A percentile compares a stretch with the other conserved stretches of the same genome.
These are phyloP conservation scores for Metopia argyrocephala DNA, from an alignment of 2,888 invertebrate species.

Conservation along the genomic window DNA sequence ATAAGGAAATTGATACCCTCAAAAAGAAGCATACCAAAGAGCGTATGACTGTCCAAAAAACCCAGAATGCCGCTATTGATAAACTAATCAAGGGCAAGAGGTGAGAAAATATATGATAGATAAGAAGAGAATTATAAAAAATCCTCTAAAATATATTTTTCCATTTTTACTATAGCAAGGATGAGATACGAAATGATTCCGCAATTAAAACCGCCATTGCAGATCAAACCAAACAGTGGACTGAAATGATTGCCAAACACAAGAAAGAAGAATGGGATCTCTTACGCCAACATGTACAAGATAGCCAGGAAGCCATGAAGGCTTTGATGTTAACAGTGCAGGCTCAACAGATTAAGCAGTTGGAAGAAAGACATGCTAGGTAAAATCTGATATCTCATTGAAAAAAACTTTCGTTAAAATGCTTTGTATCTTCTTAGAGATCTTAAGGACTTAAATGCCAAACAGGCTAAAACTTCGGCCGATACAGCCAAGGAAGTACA, in stretches of 20 bases:
- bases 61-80: slow-evolving; percentile 93
- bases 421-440: slow-evolving; percentile 81
- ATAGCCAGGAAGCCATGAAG: slow-evolving; percentile 86
- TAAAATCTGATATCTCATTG: slow-evolving; percentile 64
- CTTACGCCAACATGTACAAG: slow-evolving; percentile 89
- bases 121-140: neutral
- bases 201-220: slow-evolving; percentile 89
- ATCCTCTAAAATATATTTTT: neutral
- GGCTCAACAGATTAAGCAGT: slow-evolving; percentile 90
- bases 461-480: slow-evolving; percentile 97
- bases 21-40: slow-evolving; percentile 97
- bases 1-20: slow-evolving; percentile 95
- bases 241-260: slow-evolving; percentile 91
- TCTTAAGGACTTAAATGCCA: slow-evolving; percentile 95
- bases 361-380: slow-evolving; percentile 91
- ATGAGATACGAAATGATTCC: slow-evolving; percentile 88
- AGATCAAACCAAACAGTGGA: slow-evolving; percentile 97
- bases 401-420: neutral
- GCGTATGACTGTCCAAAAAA: slow-evolving; percentile 92
- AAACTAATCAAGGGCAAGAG: slow-evolving; percentile 96
- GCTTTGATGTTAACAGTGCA: slow-evolving; percentile 92
- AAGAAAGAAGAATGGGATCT: slow-evolving; percentile 90
- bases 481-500: slow-evolving; percentile 97
- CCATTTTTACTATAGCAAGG: slow-evolving; percentile 81
- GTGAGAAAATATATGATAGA: slow-evolving; percentile 80